Evolutionary conservation across 2,113 vertebrate genomes (phyloP).

Genomic region (Thalassoma bifasciatum): DNA sequence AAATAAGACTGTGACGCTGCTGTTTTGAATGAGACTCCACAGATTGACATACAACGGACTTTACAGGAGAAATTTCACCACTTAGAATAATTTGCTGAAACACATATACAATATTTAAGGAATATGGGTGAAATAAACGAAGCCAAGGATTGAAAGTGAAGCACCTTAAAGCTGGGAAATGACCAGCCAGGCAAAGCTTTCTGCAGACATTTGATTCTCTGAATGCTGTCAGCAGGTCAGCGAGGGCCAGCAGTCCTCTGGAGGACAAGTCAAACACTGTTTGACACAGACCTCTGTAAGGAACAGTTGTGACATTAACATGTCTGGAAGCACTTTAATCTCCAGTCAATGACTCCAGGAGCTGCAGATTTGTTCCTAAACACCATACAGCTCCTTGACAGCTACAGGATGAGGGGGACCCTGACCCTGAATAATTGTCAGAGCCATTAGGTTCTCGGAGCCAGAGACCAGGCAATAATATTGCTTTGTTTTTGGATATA

Average conservation of each 20-base stretch:
- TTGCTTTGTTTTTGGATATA: not conserved
- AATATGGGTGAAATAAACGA: not conserved
- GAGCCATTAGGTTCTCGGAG: not conserved
- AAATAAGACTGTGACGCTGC: too few species aligned
- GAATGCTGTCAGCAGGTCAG: not conserved
- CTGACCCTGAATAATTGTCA: conserved; percentile 7
- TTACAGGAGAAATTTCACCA: too few species aligned
- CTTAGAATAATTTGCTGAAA: too few species aligned
- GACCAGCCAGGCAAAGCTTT: not conserved
- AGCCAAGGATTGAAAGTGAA: not conserved
- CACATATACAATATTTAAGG: not conserved
- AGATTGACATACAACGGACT: too few species aligned
- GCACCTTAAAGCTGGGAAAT: not conserved
- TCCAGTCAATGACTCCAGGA: not conserved
- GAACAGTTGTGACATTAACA: conserved; percentile 19
- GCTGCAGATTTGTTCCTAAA: conserved; percentile 11
- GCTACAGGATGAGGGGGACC: not conserved
- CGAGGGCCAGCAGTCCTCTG: not conserved
- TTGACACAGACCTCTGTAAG: conserved; percentile 13
- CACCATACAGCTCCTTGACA: not conserved
- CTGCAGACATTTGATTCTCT: conserved; percentile 8
- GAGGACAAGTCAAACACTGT: conserved; percentile 14
- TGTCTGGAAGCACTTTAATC: conserved; percentile 44
- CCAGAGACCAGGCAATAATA: not conserved
- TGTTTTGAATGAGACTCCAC: too few species aligned